A percentile compares a stretch with the other conserved stretches of the same genome.
phyloP scores from a whole-genome alignment of 2,797 vertebrate genomes.

The Geotrypetes seraphini region DNA sequence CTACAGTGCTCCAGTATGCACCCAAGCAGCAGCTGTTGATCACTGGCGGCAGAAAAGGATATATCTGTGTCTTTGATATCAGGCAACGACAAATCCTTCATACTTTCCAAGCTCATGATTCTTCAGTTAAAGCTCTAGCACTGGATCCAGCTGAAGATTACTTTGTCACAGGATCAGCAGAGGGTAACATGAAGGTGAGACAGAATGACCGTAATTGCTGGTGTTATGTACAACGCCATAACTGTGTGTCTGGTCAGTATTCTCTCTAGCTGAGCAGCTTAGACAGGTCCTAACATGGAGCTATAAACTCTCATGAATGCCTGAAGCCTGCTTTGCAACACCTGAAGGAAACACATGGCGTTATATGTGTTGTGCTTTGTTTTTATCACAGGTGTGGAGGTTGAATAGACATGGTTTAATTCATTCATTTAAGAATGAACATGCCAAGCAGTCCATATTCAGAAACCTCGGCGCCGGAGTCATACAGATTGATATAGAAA shows the following conservation, averaged over 20 bases:
- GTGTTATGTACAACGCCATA: too few species aligned
- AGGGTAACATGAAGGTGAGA: conserved; percentile 95
- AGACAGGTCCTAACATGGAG: too few species aligned
- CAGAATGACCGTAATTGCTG: neutral
- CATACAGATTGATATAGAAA: conserved; percentile 84
- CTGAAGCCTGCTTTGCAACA: neutral
- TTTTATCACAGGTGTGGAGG: conserved; percentile 79
- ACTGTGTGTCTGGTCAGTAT: too few species aligned
- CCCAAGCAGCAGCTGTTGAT: conserved; percentile 88
- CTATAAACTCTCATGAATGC: too few species aligned
- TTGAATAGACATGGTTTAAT: conserved; percentile 80
- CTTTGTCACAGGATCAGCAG: conserved; percentile 90
- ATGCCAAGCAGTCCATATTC: conserved; percentile 96
- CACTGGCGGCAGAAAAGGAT: conserved; percentile 88
- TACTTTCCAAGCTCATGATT: conserved; percentile 94
- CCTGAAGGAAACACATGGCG: neutral
- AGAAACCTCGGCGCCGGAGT: conserved; percentile 92
- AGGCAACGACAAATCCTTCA: conserved; percentile 87
- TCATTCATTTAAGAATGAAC: conserved; percentile 89
- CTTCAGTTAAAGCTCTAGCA: conserved; percentile 85
- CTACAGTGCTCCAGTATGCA: conserved; percentile 91
- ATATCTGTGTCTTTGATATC: conserved; percentile 87
- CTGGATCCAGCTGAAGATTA: conserved; percentile 84
- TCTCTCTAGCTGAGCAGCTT: too few species aligned
- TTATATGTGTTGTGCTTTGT: too few species aligned